These are phyloP conservation scores for Linyphia triangularis DNA, from an alignment of 2,888 invertebrate species.

Conservation along the genomic window DNA sequence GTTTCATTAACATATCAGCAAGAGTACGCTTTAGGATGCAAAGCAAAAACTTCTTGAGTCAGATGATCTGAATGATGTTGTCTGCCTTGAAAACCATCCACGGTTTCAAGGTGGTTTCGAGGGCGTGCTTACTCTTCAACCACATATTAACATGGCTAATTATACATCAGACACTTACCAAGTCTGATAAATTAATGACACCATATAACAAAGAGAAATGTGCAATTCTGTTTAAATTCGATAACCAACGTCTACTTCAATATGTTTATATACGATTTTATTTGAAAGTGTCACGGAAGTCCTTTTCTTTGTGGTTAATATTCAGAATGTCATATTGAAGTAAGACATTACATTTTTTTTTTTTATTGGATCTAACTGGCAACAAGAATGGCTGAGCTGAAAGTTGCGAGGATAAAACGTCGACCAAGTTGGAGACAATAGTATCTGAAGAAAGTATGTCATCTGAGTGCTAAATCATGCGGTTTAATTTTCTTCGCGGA, in stretches of 20 bases:
- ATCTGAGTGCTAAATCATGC: constrained; percentile 26
- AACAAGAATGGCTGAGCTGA: neutral
- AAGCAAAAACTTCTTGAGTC: neutral
- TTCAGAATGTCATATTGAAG: neutral
- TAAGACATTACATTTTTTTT: neutral
- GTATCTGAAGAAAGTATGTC: constrained; percentile 16
- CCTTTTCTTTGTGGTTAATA: neutral
- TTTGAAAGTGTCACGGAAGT: neutral
- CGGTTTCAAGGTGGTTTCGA: neutral
- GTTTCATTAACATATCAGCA: no score
- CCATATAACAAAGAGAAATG: neutral
- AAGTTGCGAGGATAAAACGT: neutral
- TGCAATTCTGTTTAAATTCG: no score
- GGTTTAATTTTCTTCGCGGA: neutral
- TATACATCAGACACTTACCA: neutral
- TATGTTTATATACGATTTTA: neutral
- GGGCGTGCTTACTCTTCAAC: neutral
- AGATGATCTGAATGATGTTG: neutral
- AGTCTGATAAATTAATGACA: neutral
- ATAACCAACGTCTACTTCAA: no score
- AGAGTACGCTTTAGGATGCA: no score
- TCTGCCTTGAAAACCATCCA: neutral
- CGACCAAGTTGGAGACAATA: constrained; percentile 1
- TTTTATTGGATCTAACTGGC: neutral
- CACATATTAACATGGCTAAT: neutral